Evolutionary conservation across 2,888 invertebrate species (phyloP).

Genomic region (Aphodius granarius): DNA sequence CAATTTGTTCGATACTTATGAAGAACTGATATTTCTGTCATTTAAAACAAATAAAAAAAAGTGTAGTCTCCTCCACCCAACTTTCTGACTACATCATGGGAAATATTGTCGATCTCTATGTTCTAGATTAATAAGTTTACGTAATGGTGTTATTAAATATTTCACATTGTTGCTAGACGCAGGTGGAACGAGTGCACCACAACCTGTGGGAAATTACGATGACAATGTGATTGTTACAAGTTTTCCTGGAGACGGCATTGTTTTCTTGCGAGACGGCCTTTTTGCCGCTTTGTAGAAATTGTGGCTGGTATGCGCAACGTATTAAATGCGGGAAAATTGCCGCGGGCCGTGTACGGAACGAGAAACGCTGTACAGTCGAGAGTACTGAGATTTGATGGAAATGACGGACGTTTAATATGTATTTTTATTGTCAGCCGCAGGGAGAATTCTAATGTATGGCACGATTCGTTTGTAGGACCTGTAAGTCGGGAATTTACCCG

Average conservation of each 20-base stretch:
- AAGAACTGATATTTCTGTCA: no score
- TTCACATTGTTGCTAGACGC: not conserved
- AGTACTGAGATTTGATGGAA: not conserved
- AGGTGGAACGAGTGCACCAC: slow-evolving; percentile 18
- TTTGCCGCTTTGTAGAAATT: not conserved
- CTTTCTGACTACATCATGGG: no score
- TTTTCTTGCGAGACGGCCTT: slow-evolving; percentile 5
- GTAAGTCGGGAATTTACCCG: not conserved
- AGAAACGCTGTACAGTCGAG: not conserved
- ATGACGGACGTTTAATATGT: not conserved
- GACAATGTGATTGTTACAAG: slow-evolving; percentile 41
- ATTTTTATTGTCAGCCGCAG: not conserved
- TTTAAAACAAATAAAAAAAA: no score
- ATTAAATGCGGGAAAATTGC: not conserved
- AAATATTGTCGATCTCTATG: no score
- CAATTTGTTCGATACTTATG: not conserved
- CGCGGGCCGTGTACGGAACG: not conserved
- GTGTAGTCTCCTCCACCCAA: no score
- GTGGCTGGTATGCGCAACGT: not conserved
- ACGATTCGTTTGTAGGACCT: not conserved
- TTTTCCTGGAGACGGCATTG: slow-evolving; percentile 26
- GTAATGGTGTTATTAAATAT: not conserved
- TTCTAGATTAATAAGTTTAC: no score
- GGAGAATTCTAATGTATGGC: not conserved
- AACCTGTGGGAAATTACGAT: slow-evolving; percentile 47